These are phyloP conservation scores for Narcine bancroftii DNA, from an alignment of 2,113 vertebrate species.

Conservation along the genomic window DNA sequence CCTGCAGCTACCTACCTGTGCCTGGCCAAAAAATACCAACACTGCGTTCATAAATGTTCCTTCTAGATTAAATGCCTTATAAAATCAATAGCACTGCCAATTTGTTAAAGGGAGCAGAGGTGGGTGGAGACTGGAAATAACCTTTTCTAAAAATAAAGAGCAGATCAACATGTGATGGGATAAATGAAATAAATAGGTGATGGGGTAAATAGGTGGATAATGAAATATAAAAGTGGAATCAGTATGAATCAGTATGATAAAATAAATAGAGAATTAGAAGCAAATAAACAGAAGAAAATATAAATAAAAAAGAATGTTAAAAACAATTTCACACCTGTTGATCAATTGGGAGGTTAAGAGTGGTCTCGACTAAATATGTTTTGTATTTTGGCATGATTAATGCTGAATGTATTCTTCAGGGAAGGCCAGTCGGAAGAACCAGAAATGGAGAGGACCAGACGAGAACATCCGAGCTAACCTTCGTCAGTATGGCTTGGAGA, in stretches of 20 bases:
- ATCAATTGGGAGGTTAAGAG: too few relatives aligned
- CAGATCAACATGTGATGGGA: too few relatives aligned
- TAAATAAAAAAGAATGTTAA: neutral
- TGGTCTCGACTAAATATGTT: neutral
- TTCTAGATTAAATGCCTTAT: too few relatives aligned
- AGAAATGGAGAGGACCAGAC: slow-evolving; percentile 96
- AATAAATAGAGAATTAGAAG: neutral
- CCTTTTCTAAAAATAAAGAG: neutral
- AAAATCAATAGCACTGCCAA: too few relatives aligned
- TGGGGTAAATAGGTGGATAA: neutral
- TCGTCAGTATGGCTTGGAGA: slow-evolving; percentile 82
- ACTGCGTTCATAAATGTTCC: too few relatives aligned
- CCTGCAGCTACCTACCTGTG: neutral
- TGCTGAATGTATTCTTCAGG: slow-evolving; percentile 52
- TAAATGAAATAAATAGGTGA: too few relatives aligned
- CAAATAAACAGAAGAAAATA: neutral
- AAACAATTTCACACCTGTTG: neutral
- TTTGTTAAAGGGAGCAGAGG: too few relatives aligned
- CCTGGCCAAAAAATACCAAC: slow-evolving; percentile 29
- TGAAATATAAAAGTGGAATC: neutral
- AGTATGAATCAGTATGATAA: neutral
- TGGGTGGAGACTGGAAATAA: too few relatives aligned
- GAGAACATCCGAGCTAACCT: slow-evolving; percentile 95
- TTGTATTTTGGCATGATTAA: neutral
- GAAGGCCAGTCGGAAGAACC: slow-evolving; percentile 87